Evolutionary conservation across 2,888 invertebrate genomes (phyloP).

Genomic region (Euzophera pinguis): DNA sequence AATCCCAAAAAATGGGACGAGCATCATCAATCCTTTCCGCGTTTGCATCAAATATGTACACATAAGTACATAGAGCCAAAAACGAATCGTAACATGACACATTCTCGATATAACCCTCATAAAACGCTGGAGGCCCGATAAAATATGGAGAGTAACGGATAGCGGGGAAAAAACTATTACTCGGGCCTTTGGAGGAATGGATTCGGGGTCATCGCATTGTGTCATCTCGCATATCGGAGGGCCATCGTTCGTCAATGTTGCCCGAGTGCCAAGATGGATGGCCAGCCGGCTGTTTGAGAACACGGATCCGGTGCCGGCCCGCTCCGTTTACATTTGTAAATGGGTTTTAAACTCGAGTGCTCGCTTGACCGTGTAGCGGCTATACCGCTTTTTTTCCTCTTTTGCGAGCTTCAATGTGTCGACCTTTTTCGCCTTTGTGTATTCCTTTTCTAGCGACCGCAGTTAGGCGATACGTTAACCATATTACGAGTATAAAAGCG

Average conservation of each 20-base stretch:
- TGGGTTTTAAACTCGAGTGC: conserved; percentile 48
- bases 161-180: conserved; percentile 61
- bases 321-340: conserved; percentile 53
- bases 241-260: conserved; percentile 58
- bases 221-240: conserved; percentile 65
- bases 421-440: conserved; percentile 19
- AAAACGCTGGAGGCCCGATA: conserved; percentile 52
- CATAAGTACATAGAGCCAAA: conserved; percentile 38
- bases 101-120: conserved; percentile 63
- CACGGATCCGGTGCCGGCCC: background rate
- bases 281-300: conserved; percentile 22
- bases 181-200: conserved; percentile 52
- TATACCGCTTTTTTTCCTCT: conserved; percentile 22
- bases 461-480: conserved; percentile 1
- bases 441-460: conserved; percentile 17
- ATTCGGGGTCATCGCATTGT: conserved; percentile 71
- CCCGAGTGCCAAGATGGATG: conserved; percentile 55
- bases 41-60: conserved; percentile 64
- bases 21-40: conserved; percentile 61
- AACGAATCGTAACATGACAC: conserved; percentile 56
- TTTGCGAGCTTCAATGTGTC: conserved; percentile 15
- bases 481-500: conserved; percentile 8
- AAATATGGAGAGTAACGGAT: conserved; percentile 63
- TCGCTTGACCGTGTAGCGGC: conserved; percentile 26
- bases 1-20: conserved; percentile 45